Evolutionary conservation across 2,797 vertebrate species (phyloP).

Genomic region (Darevskia mixta): DNA sequence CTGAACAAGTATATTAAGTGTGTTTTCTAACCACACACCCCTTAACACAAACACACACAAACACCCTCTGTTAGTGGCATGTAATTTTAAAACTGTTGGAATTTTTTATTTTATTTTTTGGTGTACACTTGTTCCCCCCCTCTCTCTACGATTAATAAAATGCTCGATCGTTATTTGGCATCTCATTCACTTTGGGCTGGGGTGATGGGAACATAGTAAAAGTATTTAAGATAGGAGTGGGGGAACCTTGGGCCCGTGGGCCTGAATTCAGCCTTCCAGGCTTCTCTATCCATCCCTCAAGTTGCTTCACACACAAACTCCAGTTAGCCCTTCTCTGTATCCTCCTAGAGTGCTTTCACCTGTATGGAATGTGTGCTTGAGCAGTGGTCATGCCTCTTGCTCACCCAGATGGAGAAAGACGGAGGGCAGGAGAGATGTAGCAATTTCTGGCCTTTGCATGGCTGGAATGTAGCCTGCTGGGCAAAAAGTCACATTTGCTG

Average conservation of each 20-base stretch:
- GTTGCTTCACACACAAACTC: too few relatives aligned
- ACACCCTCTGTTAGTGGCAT: background rate
- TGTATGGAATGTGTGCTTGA: too few relatives aligned
- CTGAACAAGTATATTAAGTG: background rate
- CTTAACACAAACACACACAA: background rate
- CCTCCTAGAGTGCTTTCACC: too few relatives aligned
- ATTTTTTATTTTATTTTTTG: background rate
- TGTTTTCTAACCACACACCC: background rate
- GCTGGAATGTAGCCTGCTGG: too few relatives aligned
- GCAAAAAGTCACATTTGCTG: too few relatives aligned
- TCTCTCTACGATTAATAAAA: slow-evolving; percentile 33
- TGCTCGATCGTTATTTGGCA: background rate
- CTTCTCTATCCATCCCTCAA: too few relatives aligned
- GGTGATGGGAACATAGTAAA: background rate
- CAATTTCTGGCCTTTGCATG: too few relatives aligned
- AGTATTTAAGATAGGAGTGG: background rate
- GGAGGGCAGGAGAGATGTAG: too few relatives aligned
- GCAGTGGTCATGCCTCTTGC: too few relatives aligned
- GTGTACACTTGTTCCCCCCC: slow-evolving; percentile 10
- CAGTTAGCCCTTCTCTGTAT: too few relatives aligned
- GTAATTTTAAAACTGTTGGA: slow-evolving; percentile 26
- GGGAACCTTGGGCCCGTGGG: background rate
- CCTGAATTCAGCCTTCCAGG: background rate
- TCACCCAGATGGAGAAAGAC: too few relatives aligned
- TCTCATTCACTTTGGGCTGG: background rate